Base-by-base conservation (phyloP, 2,888 invertebrate species). In the Himalopsyche tibetana region DNA sequence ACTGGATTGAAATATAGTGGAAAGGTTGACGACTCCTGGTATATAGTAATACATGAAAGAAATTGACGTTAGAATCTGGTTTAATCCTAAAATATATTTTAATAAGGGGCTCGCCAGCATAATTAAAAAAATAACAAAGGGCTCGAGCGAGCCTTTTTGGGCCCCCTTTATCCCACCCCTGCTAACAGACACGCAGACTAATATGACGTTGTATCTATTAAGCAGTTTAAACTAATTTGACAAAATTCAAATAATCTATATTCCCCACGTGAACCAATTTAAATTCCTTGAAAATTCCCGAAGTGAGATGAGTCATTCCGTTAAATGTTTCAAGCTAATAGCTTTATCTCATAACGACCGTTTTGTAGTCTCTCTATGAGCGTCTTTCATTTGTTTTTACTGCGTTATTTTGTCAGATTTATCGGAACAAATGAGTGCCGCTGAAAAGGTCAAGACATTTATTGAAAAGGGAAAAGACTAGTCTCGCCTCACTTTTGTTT, bases 331-430 rank as follows among this genome's bases (percentile, higher is more conserved):
- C 63, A 19, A 63, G 19, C 63, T 63, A 63, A 63, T 63, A 63
- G 63, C 28, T 63, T 63, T 63, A 63, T 63, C 63, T 63, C 11
- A 19, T 51, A 51, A 51, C 51, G 51, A 51, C 63, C n/a, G 63
- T 63, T 63, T 63, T 63, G 63, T 63, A 63, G 63, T 63, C 28
- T 63, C 11, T 63, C 63, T 63, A 63, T 28, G 63, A 63, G 63
- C 63, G 19, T 19, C 19, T 63, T 63, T 63, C 63, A 63, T 63
- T 63, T 63, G 63, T 63, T 63, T 63, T 63, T 63, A 63, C 63
- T 63, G 63, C 63, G n/a, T 63, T 63, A 5, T 63, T 63, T 63
- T 63, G n/a, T 63, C 28, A 19, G 28, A 63, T 11, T 63, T 19
- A 63, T 63, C 63, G 63, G 63, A 63, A 63, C 63, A 63, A 63